Percentiles rank a stretch among this genome's conserved stretches.
phyloP scores from a whole-genome alignment of 2,797 vertebrate genomes.

The Oreochromis mossambicus region DNA sequence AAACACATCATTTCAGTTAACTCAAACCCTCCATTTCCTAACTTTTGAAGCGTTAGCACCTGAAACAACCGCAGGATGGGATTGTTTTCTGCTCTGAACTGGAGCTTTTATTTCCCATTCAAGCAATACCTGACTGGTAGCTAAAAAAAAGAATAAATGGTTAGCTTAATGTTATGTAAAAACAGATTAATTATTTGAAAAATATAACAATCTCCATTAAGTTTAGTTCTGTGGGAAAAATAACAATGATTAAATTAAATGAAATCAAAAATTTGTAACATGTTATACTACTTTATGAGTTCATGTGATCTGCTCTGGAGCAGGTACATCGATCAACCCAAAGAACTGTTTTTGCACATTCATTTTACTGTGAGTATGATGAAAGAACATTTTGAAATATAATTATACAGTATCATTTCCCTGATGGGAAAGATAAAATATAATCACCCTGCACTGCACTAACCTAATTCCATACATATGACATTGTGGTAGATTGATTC shows the following conservation, averaged over 20 bases:
- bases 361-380: background rate
- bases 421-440: conserved; percentile 24
- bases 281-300: background rate
- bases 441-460: conserved; percentile 27
- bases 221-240: background rate
- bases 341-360: background rate
- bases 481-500: conserved; percentile 35
- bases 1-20: background rate
- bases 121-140: background rate
- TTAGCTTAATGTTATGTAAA: background rate
- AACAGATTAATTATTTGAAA: background rate
- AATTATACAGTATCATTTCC: background rate
- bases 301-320: background rate
- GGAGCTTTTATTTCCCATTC: background rate
- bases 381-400: background rate
- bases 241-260: background rate
- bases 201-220: accelerated
- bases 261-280: background rate
- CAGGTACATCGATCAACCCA: background rate
- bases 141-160: background rate
- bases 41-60: background rate
- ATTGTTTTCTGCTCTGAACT: background rate
- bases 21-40: background rate
- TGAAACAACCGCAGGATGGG: accelerated
- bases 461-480: conserved; percentile 42